phyloP scores from a whole-genome alignment of 2,797 vertebrate genomes.

The Dendrocincla tyrannina region DNA sequence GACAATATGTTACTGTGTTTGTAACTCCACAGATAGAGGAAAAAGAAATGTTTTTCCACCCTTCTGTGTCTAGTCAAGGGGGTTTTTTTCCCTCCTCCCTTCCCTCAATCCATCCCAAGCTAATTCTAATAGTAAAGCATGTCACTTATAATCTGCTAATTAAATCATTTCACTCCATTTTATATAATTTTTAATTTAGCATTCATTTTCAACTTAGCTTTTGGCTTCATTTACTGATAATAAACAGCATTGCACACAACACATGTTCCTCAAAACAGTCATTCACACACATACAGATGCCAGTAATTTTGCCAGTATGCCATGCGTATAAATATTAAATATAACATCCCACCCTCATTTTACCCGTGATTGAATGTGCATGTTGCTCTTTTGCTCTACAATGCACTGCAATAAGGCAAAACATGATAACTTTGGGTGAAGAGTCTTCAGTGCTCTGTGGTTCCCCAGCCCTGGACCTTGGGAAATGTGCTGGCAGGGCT shows the following conservation, averaged over 20 bases:
- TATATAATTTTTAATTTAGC: conserved; percentile 84
- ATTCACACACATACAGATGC: conserved; percentile 77
- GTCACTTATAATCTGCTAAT: conserved; percentile 80
- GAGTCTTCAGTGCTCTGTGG: not conserved
- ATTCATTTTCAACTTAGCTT: conserved; percentile 83
- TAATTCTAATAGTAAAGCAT: conserved; percentile 69
- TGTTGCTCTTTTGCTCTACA: conserved; percentile 31
- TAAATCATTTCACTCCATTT: conserved; percentile 82
- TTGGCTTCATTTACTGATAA: conserved; percentile 83
- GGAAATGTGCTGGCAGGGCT: not conserved
- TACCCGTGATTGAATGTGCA: conserved; percentile 71
- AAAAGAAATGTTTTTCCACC: conserved; percentile 62
- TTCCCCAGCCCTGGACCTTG: not conserved
- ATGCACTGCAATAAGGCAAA: not conserved
- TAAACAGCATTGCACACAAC: conserved; percentile 80
- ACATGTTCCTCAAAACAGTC: conserved; percentile 76
- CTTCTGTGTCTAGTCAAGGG: conserved; percentile 44
- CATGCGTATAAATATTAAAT: conserved; percentile 76
- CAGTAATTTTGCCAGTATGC: conserved; percentile 74
- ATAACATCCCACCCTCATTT: conserved; percentile 69
- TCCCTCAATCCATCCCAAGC: conserved; percentile 62
- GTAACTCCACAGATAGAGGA: conserved; percentile 48
- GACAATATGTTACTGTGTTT: conserved; percentile 65
- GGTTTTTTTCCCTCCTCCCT: not conserved
- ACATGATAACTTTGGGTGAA: not conserved